A percentile compares a stretch with the other conserved stretches of the same genome.
phyloP scores from a whole-genome alignment of 1,140 invertebrate species.

The Penaeus vannamei region DNA sequence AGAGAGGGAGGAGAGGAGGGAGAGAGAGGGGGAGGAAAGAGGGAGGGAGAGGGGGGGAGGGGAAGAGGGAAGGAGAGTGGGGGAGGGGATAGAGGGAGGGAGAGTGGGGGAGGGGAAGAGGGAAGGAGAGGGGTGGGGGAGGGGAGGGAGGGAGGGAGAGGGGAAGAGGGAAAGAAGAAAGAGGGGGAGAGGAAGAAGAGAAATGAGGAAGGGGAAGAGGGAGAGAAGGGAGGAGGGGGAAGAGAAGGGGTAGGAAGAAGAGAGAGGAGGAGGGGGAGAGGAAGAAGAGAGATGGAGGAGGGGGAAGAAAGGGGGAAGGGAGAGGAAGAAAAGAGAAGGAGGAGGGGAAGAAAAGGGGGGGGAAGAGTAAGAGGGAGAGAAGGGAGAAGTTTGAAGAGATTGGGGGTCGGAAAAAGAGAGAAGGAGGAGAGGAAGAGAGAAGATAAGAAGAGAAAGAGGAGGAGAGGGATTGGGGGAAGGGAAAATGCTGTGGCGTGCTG shows the following conservation, averaged over 20 bases:
- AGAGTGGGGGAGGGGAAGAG: background rate
- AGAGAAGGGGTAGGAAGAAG: no score
- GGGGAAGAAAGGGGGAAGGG: background rate
- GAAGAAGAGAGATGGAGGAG: background rate
- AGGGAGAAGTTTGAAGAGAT: background rate
- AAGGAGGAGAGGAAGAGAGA: slow-evolving; percentile 7
- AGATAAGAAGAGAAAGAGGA: background rate
- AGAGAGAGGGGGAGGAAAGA: no score
- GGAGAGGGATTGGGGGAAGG: background rate
- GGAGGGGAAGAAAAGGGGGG: background rate
- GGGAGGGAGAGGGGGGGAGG: background rate
- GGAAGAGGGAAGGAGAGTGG: background rate
- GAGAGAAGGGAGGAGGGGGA: background rate
- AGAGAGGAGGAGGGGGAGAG: background rate
- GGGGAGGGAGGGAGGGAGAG: background rate
- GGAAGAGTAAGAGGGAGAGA: background rate
- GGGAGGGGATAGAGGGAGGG: background rate
- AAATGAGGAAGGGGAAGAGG: background rate
- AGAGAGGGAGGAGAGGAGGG: no score
- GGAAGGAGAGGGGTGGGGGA: background rate
- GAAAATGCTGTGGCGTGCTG: no score
- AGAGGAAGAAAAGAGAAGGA: background rate
- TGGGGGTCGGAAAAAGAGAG: background rate
- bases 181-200: background rate
- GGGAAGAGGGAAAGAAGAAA: background rate